These are phyloP conservation scores for Aleiodes testaceus DNA, from an alignment of 2,888 invertebrate species.

Conservation along the genomic window DNA sequence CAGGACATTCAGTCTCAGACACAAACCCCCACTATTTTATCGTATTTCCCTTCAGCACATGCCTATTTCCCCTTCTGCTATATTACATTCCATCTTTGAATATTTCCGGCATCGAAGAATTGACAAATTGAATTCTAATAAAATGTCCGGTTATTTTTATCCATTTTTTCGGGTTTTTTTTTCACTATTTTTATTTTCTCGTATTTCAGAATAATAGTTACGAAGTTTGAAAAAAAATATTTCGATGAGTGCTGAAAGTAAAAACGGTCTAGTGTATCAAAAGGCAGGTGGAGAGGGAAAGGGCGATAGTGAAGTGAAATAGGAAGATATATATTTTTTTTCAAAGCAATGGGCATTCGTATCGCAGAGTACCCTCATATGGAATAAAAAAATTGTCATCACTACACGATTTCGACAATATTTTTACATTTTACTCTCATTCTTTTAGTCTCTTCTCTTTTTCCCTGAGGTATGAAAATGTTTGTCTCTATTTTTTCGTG, in stretches of 20 bases:
- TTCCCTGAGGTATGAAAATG: no score
- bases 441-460: conserved; percentile 24
- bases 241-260: conserved; percentile 56
- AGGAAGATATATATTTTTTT: conserved; percentile 63
- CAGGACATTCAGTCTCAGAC: neutral
- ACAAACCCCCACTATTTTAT: conserved; percentile 32
- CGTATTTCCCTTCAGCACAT: conserved; percentile 36
- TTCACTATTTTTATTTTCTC: neutral
- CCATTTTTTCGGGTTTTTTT: neutral
- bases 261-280: conserved; percentile 65
- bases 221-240: neutral
- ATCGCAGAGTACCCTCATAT: conserved; percentile 61
- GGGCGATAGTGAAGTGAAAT: conserved; percentile 10
- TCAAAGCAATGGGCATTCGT: conserved; percentile 63
- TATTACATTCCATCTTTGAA: conserved; percentile 68
- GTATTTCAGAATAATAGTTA: neutral
- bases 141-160: neutral
- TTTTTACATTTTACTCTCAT: conserved; percentile 65
- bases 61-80: conserved; percentile 50
- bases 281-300: conserved; percentile 50
- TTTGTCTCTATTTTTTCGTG: no score
- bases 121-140: neutral
- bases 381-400: conserved; percentile 63
- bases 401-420: conserved; percentile 69
- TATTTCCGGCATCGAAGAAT: conserved; percentile 68